Base-by-base conservation (phyloP, 2,888 invertebrate genomes). In the Gortyna flavago region DNA sequence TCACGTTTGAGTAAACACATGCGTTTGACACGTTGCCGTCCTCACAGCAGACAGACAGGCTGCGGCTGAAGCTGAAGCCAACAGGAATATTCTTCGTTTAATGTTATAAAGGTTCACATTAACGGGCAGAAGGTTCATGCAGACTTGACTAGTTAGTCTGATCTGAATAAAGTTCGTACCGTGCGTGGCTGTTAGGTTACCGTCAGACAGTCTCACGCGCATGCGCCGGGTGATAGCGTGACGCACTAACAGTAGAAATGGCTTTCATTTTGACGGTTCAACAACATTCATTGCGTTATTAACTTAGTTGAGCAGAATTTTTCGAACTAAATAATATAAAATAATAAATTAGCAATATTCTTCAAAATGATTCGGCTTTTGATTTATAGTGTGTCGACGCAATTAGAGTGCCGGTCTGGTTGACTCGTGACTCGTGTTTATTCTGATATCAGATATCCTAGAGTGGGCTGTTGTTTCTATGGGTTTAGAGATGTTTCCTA, bases 1-100 rank as follows among this genome's bases (percentile, higher is more conserved):
- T 87, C 87, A 81, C 73, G 66, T 77, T 70, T n/a, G 38, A 75
- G 79, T 85, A 79, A 88, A 85, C 87, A 77, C 70, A 66, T 77
- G 87, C 85, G 57, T 80, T 78, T 75, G 88, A 81, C 87, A 86
- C 77, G 75, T 79, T 32, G 59, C 64, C 75, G 73, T 68, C 68
- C 71, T 62, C 38, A 54, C 75, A 18, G 41, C 81, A 18, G 69
- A 61, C 82, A 69, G 57, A 61, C 82, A 69, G 57, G 41, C 70
- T 62, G 81, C 35, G 57, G 70, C 61, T 69, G 69, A 72, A 85
- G 32, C 51, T 38, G 74, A 83, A 75, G 61, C 65, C 61, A 41
- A 71, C 57, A 62, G 51, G 54, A 75, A 67, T 83, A 79, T 79
- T 85, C 72, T 75, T 35, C 16, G 66, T 64, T 41, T 16, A 16